phyloP scores from a whole-genome alignment of 1,140 invertebrate genomes.

The Harpegnathos saltator region DNA sequence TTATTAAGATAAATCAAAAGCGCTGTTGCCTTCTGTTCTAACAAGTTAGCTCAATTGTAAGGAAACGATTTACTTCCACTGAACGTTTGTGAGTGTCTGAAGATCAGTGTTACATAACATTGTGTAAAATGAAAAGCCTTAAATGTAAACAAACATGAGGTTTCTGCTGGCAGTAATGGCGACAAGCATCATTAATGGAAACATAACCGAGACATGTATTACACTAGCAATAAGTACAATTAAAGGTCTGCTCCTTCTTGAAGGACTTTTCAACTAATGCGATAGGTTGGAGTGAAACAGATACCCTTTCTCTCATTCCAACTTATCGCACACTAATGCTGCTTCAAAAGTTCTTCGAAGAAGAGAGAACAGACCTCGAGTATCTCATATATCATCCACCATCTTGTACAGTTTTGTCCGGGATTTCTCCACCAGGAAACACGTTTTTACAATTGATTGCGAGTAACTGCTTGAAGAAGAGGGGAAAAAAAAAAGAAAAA shows the following conservation, averaged over 20 bases:
- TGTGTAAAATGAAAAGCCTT: slow-evolving; percentile 35
- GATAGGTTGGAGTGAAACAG: no score
- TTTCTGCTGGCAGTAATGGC: slow-evolving; percentile 36
- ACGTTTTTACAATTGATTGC: not conserved
- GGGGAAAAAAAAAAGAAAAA: no score
- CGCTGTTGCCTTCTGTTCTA: not conserved
- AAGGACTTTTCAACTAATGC: no score
- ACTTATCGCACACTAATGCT: no score
- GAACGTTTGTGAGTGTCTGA: slow-evolving; percentile 43
- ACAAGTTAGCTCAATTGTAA: slow-evolving; percentile 22
- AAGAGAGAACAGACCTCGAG: no score
- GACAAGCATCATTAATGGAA: slow-evolving; percentile 53
- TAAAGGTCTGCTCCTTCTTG: no score
- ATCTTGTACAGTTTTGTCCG: slow-evolving; percentile 14
- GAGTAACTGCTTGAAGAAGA: not conserved
- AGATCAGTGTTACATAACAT: slow-evolving; percentile 29
- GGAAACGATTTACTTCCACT: slow-evolving; percentile 36
- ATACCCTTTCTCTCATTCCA: no score
- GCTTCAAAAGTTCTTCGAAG: no score
- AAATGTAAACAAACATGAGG: slow-evolving; percentile 40
- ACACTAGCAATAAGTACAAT: slow-evolving; percentile 70
- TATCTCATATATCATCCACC: slow-evolving; percentile 71
- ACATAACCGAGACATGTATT: slow-evolving; percentile 46
- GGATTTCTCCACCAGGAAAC: not conserved
- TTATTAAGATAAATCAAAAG: slow-evolving; percentile 25